Percentiles rank a stretch among this genome's conserved stretches.
These are phyloP conservation scores for Oceanodroma leucorhoa DNA, from an alignment of 2,797 vertebrate species.

Conservation along the genomic window DNA sequence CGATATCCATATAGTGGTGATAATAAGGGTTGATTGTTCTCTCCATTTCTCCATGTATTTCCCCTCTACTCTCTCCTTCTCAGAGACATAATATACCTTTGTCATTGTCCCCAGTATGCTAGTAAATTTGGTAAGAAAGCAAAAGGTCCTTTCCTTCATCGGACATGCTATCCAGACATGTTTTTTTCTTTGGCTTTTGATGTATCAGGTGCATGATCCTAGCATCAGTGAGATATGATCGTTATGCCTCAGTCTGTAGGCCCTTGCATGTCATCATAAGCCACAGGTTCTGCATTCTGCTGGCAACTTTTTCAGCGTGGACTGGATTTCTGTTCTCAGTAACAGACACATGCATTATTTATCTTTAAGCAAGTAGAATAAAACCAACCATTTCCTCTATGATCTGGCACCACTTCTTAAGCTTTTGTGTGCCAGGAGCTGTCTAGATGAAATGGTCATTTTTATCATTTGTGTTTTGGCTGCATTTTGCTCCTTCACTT, in stretches of 20 bases:
- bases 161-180: not conserved
- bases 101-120: not conserved
- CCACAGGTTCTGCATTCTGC: not conserved
- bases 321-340: not conserved
- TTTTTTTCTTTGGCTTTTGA: not conserved
- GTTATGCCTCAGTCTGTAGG: not conserved
- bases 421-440: not conserved
- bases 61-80: not conserved
- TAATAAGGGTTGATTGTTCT: not conserved
- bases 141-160: not conserved
- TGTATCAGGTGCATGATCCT: not conserved
- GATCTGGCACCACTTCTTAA: not conserved
- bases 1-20: not conserved
- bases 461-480: not conserved
- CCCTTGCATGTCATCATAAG: not conserved
- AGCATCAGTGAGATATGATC: not conserved
- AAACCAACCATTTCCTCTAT: not conserved
- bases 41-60: not conserved
- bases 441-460: not conserved
- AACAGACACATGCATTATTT: not conserved
- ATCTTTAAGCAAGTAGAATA: not conserved
- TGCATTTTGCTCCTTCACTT: not conserved
- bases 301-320: not conserved
- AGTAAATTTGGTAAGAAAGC: not conserved
- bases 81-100: not conserved